Conservation (phyloP, 2,888 invertebrate genomes). For the Chesias legatella region DNA sequence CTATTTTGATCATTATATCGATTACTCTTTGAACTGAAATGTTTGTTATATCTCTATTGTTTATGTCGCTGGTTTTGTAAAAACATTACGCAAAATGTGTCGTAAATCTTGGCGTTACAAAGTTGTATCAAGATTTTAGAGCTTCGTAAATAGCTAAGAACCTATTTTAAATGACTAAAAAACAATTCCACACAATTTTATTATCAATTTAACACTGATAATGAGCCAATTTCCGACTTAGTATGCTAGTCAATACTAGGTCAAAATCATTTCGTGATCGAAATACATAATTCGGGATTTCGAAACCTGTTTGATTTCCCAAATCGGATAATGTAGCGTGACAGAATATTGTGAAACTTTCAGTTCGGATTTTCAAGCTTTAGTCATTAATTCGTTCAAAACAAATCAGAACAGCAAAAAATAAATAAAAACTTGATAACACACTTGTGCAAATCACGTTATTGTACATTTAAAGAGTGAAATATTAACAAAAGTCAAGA, state of each 20-base stretch:
- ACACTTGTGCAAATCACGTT: too few species aligned
- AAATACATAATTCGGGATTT: neutral
- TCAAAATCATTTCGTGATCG: slow-evolving; percentile 6
- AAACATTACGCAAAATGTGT: slow-evolving; percentile 5
- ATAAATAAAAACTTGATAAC: too few species aligned
- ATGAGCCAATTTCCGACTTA: neutral
- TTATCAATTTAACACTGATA: neutral
- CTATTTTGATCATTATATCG: neutral
- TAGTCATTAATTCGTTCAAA: too few species aligned
- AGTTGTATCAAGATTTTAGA: too few species aligned
- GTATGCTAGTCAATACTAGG: slow-evolving; percentile 2
- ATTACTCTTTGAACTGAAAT: neutral
- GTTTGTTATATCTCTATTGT: slow-evolving; percentile 3
- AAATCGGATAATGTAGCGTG: too few species aligned
- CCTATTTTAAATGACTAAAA: too few species aligned
- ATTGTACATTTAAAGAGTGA: too few species aligned
- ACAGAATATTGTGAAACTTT: too few species aligned
- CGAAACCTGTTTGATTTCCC: neutral
- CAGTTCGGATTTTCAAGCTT: neutral
- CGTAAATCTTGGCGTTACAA: neutral
- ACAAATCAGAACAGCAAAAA: too few species aligned
- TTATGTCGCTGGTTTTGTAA: slow-evolving; percentile 9
- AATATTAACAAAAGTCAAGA: too few species aligned
- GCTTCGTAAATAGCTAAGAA: too few species aligned
- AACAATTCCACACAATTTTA: too few species aligned